Evolutionary conservation across 2,888 invertebrate genomes (phyloP), one percentile per base, ranked within the genome.

Genomic region (Spilarctia lutea): DNA sequence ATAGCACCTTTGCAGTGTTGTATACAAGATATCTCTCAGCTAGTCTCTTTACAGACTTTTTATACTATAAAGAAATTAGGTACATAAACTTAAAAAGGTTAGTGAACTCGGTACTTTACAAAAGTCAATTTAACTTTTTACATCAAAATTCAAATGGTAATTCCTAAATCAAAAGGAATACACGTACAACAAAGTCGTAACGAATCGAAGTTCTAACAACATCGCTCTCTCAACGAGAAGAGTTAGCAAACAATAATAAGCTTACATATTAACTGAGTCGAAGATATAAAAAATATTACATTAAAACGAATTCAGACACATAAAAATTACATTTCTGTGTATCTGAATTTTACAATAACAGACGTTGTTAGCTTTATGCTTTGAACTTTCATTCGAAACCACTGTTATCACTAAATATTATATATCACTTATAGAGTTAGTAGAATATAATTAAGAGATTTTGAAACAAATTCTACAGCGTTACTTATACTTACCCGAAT

Each of bases 231-330:
- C 24, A n/a, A 30, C 72, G 52, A 18, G 35, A 27, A 24, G 56
- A 67, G 52, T 83, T 72, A 18, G 48, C 24, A 27, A 39, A 81
- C 75, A 76, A 77, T 75, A 82, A 81, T 76, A 74, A 72, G 67
- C 65, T 52, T 24, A 65, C 30, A 76, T 45, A 74, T 45, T 48
- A 20, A 48, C 6, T 73, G 74, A 79, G 77, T 65, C 11, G 24
- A 56, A 56, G 24, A 76, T 78, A 77, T 71, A 76, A 67, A 67
- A 73, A 77, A 77, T 80, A 74, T 67, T 70, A 80, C 33, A 76
- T 72, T 75, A 73, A 75, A 76, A 82, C 75, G 60, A 80, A 74
- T 18, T 45, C 6, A 24, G 75, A 75, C 18, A 73, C 67, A 27
- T 65, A 60, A 75, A 69, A 69, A 45, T 16, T 42, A 39, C 45